Evolutionary conservation across 2,113 vertebrate species (phyloP).

Genomic region (Lonchura striata): DNA sequence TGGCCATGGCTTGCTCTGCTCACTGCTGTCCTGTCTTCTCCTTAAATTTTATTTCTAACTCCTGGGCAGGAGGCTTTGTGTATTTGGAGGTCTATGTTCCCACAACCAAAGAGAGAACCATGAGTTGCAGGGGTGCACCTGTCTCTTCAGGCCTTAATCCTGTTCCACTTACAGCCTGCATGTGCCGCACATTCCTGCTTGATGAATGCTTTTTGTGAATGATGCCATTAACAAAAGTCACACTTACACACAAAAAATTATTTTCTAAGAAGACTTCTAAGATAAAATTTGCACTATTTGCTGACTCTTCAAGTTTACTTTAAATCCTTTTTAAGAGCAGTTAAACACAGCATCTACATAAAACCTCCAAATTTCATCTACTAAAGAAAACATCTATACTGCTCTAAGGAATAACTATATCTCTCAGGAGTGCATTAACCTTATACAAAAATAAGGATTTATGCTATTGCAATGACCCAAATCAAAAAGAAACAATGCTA

Average conservation of each 20-base stretch:
- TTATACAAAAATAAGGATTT: not conserved
- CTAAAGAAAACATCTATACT: not conserved
- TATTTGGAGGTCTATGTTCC: not conserved
- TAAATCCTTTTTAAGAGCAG: not conserved
- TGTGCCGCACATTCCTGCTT: not conserved
- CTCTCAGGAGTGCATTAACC: not conserved
- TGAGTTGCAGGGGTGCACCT: not conserved
- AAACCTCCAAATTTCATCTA: not conserved
- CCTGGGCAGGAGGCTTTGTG: not conserved
- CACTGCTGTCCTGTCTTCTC: not conserved
- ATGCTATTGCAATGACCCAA: not conserved
- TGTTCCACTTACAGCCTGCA: not conserved
- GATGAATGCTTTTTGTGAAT: not conserved
- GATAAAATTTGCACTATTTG: not conserved
- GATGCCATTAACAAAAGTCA: not conserved
- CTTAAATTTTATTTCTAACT: not conserved
- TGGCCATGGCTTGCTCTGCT: not conserved
- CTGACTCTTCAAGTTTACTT: not conserved
- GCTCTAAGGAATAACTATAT: not conserved
- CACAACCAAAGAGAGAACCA: not conserved
- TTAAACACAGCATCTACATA: not conserved
- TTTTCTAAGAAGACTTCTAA: not conserved
- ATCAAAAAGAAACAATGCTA: not conserved
- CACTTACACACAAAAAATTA: not conserved
- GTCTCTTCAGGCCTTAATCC: not conserved